Evolutionary conservation across 2,888 invertebrate genomes (phyloP).

Genomic region (Papilio protenor): DNA sequence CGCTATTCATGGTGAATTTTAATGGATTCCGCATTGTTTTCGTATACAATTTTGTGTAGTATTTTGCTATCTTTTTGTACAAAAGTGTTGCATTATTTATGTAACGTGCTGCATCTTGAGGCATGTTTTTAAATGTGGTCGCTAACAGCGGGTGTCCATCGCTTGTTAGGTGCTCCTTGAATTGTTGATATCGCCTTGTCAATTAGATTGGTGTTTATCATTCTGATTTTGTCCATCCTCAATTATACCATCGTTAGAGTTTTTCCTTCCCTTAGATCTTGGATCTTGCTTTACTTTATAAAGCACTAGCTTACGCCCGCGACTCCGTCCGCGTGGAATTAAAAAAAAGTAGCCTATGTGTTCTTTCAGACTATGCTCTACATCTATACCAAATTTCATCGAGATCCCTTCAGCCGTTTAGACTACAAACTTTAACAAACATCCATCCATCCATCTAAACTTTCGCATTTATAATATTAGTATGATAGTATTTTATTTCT

Average conservation of each 20-base stretch:
- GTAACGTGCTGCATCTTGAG: slow-evolving; percentile 50
- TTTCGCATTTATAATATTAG: no score
- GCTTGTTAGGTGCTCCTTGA: slow-evolving; percentile 45
- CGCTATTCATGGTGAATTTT: no score
- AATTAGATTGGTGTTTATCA: slow-evolving; percentile 33
- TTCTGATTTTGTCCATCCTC: slow-evolving; percentile 31
- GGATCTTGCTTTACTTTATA: no score
- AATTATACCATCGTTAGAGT: slow-evolving; percentile 33
- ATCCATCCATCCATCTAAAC: no score
- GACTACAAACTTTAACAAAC: no score
- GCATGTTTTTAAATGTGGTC: slow-evolving; percentile 57
- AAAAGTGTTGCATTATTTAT: slow-evolving; percentile 40
- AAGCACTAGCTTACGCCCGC: no score
- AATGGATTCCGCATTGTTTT: not conserved
- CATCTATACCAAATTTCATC: no score
- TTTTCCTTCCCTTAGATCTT: slow-evolving; percentile 23
- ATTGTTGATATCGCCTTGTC: slow-evolving; percentile 27
- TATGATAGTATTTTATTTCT: not conserved
- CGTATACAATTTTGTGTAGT: not conserved
- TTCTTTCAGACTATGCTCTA: no score
- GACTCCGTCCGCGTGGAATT: no score
- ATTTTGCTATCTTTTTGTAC: slow-evolving; percentile 36
- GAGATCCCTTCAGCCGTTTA: no score
- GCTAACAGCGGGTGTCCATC: slow-evolving; percentile 45
- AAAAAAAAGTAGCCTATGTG: no score